phyloP scores from a whole-genome alignment of 2,888 invertebrate species.

The Drosophila leonis region DNA sequence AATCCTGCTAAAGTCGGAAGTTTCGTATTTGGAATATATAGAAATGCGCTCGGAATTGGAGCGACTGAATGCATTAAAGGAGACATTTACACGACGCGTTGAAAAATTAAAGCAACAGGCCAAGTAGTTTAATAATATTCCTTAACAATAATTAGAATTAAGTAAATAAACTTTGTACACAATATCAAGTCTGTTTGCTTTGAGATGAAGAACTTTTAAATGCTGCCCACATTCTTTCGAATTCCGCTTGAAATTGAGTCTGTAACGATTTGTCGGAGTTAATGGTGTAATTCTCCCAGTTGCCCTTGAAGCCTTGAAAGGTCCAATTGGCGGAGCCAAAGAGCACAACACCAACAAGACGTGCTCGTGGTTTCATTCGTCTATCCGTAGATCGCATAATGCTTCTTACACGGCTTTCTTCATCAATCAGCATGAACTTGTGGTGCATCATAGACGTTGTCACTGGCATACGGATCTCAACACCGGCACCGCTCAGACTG shows the following conservation, averaged over 20 bases:
- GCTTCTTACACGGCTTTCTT: conserved; percentile 52
- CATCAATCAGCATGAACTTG: conserved; percentile 83
- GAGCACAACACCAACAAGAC: conserved; percentile 49
- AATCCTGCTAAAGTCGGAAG: conserved; percentile 64
- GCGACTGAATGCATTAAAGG: conserved; percentile 69
- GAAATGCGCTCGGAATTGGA: conserved; percentile 75
- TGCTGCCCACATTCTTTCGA: conserved; percentile 81
- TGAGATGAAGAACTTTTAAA: conserved; percentile 40
- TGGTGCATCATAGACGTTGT: conserved; percentile 82
- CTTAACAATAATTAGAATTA: conserved; percentile 11
- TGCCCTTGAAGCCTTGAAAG: conserved; percentile 76
- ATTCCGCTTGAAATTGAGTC: conserved; percentile 75
- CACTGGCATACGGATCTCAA: conserved; percentile 78
- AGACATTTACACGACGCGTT: conserved; percentile 55
- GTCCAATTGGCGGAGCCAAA: conserved; percentile 84
- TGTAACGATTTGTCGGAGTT: conserved; percentile 65
- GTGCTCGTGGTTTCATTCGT: not conserved
- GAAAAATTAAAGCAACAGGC: conserved; percentile 69
- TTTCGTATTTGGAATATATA: conserved; percentile 78
- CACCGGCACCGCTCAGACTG: conserved; percentile 48
- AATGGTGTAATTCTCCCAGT: conserved; percentile 83
- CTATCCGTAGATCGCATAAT: not conserved
- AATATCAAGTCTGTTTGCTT: not conserved
- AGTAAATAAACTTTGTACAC: not conserved
- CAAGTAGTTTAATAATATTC: conserved; percentile 35